phyloP scores from a whole-genome alignment of 2,888 invertebrate genomes.

The Microctonus brassicae region DNA sequence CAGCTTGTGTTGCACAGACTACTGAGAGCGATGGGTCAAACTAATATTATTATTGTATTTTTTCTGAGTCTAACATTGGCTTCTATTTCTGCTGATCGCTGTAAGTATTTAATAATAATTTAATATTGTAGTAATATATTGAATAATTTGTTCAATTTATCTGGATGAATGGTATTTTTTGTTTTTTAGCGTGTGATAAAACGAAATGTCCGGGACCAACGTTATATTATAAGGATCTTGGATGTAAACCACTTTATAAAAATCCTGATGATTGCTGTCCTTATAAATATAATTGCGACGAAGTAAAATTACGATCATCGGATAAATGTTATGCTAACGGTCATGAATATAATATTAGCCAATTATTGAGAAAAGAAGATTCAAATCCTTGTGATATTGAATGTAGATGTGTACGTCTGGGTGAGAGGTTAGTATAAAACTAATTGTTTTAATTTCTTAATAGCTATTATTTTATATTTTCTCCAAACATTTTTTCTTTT shows the following conservation, averaged over 20 bases:
- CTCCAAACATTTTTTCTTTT: slow-evolving; percentile 2
- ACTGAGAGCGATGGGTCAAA: neutral
- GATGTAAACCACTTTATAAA: slow-evolving; percentile 53
- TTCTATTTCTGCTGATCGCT: neutral
- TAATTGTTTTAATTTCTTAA: neutral
- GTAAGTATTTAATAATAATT: neutral
- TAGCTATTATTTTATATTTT: neutral
- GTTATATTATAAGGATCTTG: slow-evolving; percentile 50
- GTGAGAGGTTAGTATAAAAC: slow-evolving; percentile 44
- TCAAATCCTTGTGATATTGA: slow-evolving; percentile 53
- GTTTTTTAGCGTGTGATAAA: slow-evolving; percentile 18
- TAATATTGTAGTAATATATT: neutral
- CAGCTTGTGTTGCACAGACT: neutral
- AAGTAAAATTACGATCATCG: slow-evolving; percentile 44
- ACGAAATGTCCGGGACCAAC: slow-evolving; percentile 54
- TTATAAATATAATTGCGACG: slow-evolving; percentile 53
- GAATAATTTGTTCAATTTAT: neutral
- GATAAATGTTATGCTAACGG: slow-evolving; percentile 57
- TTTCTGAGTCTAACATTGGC: neutral
- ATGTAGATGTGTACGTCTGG: slow-evolving; percentile 45
- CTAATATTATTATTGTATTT: neutral
- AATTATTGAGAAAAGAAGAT: slow-evolving; percentile 51
- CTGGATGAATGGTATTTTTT: neutral
- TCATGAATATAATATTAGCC: slow-evolving; percentile 51
- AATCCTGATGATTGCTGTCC: slow-evolving; percentile 54